Evolutionary conservation across 2,888 invertebrate genomes (phyloP), one percentile per base, ranked within the genome.

Genomic region (Panzeria rudis): DNA sequence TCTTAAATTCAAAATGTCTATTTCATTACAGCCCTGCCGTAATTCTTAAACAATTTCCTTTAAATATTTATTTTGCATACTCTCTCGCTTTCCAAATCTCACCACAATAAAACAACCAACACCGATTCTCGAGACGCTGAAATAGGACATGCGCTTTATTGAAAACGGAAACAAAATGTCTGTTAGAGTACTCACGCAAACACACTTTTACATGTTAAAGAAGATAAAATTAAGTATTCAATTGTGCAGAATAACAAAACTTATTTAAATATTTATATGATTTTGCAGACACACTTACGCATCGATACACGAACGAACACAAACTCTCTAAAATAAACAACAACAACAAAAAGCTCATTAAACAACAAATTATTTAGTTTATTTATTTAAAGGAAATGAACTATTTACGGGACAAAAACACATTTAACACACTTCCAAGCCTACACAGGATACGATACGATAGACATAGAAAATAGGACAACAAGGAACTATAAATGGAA

Each of bases 81-180:
- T 35, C 41, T 2, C 13, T 35, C 50, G 38, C 13, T 25, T 13
- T 50, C 0, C 3, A 6, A 0, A 11, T 5, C 13, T 15, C 38
- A 20, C n/a, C 38, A 32, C n/a, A 56, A n/a, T 15, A 25, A 15
- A 52, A 50, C 6, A 32, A 15, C 41, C 50, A 59, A 38, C 4
- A 6, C n/a, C 15, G 41, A 17, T 38, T n/a, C 41, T 64, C 62
- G 47, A 66, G 50, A 59, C 77, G 82, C 85, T 32, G 38, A 66
- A 75, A 69, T 23, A 71, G 82, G 82, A 85, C 85, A 82, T 85
- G 85, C 85, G 85, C 82, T 71, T 56, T 78, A 56, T 11, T 8
- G 0, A 23, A 66, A 82, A 82, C 50, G 62, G 62, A 75, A 61
- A 79, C 59, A 69, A 82, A 82, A 82, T 82, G 62, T 79, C 85